A percentile compares a stretch with the other conserved stretches of the same genome.
Conservation (phyloP, 2,888 invertebrate genomes). For the Griposia aprilina region DNA sequence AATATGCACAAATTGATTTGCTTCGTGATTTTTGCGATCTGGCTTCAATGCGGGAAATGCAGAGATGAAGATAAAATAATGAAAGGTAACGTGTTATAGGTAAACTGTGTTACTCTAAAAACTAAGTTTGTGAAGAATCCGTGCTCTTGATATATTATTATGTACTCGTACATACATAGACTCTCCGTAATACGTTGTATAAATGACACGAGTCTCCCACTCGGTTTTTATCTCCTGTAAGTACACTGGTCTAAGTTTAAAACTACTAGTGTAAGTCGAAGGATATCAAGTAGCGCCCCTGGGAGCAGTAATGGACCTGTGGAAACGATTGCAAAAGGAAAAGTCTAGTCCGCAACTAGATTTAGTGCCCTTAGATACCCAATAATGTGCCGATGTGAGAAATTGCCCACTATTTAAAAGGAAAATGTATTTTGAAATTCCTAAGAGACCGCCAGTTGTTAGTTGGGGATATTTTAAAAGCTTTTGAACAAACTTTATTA, state of each 20-base stretch:
- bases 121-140: neutral
- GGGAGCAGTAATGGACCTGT: constrained; percentile 84
- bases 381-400: constrained; percentile 76
- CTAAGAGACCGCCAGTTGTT: constrained; percentile 38
- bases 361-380: constrained; percentile 81
- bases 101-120: neutral
- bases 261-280: constrained; percentile 77
- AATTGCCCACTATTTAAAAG: constrained; percentile 59
- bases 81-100: constrained; percentile 77
- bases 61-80: constrained; percentile 87
- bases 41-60: constrained; percentile 70
- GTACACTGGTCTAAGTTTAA: constrained; percentile 71
- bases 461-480: constrained; percentile 27
- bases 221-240: constrained; percentile 69
- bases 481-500: constrained; percentile 29
- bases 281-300: constrained; percentile 76
- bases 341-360: constrained; percentile 82
- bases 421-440: constrained; percentile 63
- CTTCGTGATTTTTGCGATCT: constrained; percentile 65
- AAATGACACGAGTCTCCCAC: constrained; percentile 24
- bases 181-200: constrained; percentile 11
- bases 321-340: constrained; percentile 84
- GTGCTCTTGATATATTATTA: neutral
- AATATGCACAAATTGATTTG: constrained; percentile 66
- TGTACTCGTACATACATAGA: neutral